phyloP scores from a whole-genome alignment of 2,113 vertebrate species.

The Pollachius pollachius region DNA sequence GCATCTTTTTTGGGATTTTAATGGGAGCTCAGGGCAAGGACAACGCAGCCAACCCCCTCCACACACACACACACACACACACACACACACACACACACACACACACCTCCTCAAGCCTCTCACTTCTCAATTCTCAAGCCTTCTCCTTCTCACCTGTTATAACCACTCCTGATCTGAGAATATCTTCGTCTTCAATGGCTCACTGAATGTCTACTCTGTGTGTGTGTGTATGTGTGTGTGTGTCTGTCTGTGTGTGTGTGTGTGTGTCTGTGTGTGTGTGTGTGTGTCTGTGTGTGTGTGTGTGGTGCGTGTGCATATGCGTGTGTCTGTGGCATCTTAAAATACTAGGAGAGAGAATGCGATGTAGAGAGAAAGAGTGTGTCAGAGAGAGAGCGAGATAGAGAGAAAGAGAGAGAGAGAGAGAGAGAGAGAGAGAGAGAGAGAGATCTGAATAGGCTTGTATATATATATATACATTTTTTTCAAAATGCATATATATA shows the following conservation, averaged over 20 bases:
- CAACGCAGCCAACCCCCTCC: neutral
- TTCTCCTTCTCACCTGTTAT: slow-evolving; percentile 22
- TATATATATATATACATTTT: slow-evolving; percentile 14
- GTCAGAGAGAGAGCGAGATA: too few relatives aligned
- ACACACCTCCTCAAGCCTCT: neutral
- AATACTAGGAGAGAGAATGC: too few relatives aligned
- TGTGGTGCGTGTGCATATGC: too few relatives aligned
- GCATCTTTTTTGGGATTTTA: slow-evolving; percentile 45
- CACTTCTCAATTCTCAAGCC: too few relatives aligned
- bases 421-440: too few relatives aligned
- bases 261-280: too few relatives aligned
- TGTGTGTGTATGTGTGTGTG: neutral
- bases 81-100: neutral
- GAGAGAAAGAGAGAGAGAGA: too few relatives aligned
- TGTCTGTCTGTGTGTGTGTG: too few relatives aligned
- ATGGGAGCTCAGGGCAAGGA: slow-evolving; percentile 33
- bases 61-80: neutral
- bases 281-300: too few relatives aligned
- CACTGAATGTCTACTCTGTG: slow-evolving; percentile 40
- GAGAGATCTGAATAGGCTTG: too few relatives aligned
- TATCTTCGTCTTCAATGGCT: slow-evolving; percentile 20
- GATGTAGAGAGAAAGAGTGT: too few relatives aligned
- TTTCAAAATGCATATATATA: neutral
- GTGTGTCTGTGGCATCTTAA: too few relatives aligned
- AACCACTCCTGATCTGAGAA: slow-evolving; percentile 22